Conservation (phyloP, 2,113 vertebrate genomes). For the Psephotus haematonotus region DNA sequence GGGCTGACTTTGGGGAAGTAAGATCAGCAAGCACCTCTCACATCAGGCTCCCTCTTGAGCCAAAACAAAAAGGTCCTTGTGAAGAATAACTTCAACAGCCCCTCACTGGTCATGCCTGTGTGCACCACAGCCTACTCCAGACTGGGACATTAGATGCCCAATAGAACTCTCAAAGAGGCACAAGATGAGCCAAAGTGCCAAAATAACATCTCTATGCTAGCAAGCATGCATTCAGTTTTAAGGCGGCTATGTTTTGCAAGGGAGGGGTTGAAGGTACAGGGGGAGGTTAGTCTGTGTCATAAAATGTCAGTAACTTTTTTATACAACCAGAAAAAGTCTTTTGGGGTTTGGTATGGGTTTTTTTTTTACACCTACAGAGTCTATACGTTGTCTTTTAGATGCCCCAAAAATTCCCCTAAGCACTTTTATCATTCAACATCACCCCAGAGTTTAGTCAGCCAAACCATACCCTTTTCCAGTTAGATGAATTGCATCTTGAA, state of each 20-base stretch:
- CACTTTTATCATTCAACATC: slow-evolving; percentile 72
- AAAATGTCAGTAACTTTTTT: slow-evolving; percentile 72
- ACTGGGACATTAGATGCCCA: background rate
- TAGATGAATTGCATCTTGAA: slow-evolving; percentile 76
- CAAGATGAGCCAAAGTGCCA: background rate
- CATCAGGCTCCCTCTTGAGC: background rate
- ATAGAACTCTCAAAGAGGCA: background rate
- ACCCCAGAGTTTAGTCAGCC: slow-evolving; percentile 79
- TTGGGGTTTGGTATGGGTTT: background rate
- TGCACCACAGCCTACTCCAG: background rate
- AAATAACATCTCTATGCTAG: background rate
- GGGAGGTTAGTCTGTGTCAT: background rate
- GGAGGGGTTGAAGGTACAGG: background rate
- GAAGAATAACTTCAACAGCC: background rate
- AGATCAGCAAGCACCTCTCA: background rate
- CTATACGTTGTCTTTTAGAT: slow-evolving; percentile 38
- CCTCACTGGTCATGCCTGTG: background rate
- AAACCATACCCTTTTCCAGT: slow-evolving; percentile 79
- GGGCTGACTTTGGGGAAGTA: background rate
- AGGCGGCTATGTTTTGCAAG: background rate
- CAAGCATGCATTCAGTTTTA: background rate
- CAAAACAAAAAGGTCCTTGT: background rate
- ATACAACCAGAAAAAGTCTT: slow-evolving; percentile 44
- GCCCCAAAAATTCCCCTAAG: slow-evolving; percentile 79
- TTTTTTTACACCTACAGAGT: slow-evolving; percentile 72